Evolutionary conservation across 1,140 invertebrate species (phyloP).

Genomic region (Dolichoris vasculosae): DNA sequence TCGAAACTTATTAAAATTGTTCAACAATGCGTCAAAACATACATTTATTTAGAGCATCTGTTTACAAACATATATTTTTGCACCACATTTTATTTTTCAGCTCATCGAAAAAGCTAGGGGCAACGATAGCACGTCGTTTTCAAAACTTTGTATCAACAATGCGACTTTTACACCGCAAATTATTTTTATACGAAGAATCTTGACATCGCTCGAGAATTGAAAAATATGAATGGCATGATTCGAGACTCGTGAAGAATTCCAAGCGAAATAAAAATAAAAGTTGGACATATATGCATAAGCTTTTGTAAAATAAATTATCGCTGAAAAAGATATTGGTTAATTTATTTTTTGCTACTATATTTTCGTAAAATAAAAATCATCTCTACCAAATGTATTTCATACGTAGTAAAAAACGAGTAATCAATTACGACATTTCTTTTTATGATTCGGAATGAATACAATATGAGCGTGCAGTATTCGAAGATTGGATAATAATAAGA

Average conservation of each 20-base stretch:
- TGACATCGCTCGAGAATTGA: neutral
- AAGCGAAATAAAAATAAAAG: neutral
- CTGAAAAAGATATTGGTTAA: neutral
- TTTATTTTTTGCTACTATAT: neutral
- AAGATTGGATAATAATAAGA: neutral
- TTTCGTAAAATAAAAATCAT: neutral
- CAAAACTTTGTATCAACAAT: neutral
- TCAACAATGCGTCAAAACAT: neutral
- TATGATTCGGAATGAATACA: no score
- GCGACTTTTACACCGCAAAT: neutral
- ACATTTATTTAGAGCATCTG: neutral
- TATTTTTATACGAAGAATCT: neutral
- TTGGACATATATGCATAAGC: neutral
- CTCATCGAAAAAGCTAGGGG: neutral
- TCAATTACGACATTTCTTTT: neutral
- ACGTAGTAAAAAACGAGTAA: neutral
- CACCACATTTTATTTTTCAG: neutral
- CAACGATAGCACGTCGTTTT: neutral
- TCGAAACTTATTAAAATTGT: neutral
- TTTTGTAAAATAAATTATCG: neutral
- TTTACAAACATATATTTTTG: neutral
- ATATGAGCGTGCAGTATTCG: no score
- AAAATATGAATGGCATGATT: neutral
- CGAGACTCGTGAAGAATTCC: neutral
- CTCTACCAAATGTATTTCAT: no score